phyloP scores from a whole-genome alignment of 1,140 invertebrate species.

The Drosophila nikananu region DNA sequence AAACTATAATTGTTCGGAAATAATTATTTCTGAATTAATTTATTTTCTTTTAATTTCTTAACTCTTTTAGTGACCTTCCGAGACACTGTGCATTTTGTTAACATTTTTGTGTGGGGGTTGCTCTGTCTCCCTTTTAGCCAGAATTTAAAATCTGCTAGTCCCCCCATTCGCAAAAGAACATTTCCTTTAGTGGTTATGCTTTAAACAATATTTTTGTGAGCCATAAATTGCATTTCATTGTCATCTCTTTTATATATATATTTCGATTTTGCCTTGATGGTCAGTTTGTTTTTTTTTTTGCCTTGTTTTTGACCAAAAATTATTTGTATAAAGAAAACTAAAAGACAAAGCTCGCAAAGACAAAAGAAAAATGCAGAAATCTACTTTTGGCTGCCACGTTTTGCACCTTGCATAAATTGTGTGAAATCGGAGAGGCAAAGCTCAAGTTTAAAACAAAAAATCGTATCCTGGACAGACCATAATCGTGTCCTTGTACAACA shows the following conservation, averaged over 20 bases:
- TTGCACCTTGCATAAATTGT: slow-evolving; percentile 82
- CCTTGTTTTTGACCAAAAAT: slow-evolving; percentile 34
- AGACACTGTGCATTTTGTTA: slow-evolving; percentile 11
- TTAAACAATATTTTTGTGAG: slow-evolving; percentile 61
- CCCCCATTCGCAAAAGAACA: slow-evolving; percentile 5
- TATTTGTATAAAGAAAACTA: slow-evolving; percentile 58
- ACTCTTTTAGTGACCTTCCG: neutral
- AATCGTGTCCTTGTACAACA: slow-evolving; percentile 84
- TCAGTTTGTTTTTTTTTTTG: slow-evolving; percentile 11
- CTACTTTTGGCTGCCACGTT: slow-evolving; percentile 60
- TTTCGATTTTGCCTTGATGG: slow-evolving; percentile 29
- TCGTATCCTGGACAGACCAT: slow-evolving; percentile 37
- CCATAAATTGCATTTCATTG: slow-evolving; percentile 48
- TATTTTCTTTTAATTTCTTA: too few relatives aligned
- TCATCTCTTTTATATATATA: slow-evolving; percentile 21
- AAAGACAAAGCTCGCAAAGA: slow-evolving; percentile 37
- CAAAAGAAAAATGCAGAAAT: slow-evolving; percentile 49
- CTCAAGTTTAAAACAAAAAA: neutral
- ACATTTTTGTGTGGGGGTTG: slow-evolving; percentile 31
- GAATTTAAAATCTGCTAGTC: slow-evolving; percentile 25
- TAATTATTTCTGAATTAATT: too few relatives aligned
- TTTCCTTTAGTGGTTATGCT: slow-evolving; percentile 50
- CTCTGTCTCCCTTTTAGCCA: slow-evolving; percentile 12
- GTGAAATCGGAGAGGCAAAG: slow-evolving; percentile 20
- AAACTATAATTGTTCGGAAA: too few relatives aligned